phyloP scores from a whole-genome alignment of 2,888 invertebrate genomes.

The Helobdella robusta region DNA sequence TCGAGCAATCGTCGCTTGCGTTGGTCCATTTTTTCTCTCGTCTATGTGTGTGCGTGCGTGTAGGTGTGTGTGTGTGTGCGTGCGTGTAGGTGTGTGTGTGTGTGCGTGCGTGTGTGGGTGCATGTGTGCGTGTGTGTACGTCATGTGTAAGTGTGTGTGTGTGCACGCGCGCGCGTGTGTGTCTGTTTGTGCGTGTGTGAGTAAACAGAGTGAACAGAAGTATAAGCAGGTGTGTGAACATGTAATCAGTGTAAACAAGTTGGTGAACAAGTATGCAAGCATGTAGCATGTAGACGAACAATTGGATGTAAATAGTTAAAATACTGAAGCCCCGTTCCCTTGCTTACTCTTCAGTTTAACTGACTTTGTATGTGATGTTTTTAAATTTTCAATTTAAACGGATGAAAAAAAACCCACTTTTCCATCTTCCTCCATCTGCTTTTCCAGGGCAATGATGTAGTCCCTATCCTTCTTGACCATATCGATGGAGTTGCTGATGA shows the following conservation, averaged over 20 bases:
- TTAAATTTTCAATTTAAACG: too few relatives aligned
- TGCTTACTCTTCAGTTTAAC: too few relatives aligned
- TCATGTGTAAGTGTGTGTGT: not conserved
- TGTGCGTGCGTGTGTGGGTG: not conserved
- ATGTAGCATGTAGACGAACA: too few relatives aligned
- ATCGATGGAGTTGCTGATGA: slow-evolving; percentile 11
- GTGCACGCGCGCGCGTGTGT: slow-evolving; percentile 5
- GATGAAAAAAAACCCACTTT: too few relatives aligned
- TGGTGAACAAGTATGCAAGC: too few relatives aligned
- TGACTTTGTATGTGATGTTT: too few relatives aligned
- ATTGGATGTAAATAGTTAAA: too few relatives aligned
- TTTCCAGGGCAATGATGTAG: slow-evolving; percentile 9
- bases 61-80: not conserved
- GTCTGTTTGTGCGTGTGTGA: slow-evolving; percentile 10
- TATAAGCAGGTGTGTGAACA: too few relatives aligned
- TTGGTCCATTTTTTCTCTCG: not conserved
- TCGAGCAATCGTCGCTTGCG: not conserved
- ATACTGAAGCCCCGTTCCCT: too few relatives aligned
- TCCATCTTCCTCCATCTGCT: not conserved
- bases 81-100: not conserved
- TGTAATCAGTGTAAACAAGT: too few relatives aligned
- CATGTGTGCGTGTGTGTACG: too few relatives aligned
- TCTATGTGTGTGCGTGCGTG: slow-evolving; percentile 4
- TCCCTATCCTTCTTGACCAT: slow-evolving; percentile 14
- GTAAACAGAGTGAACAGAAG: too few relatives aligned